A percentile compares a stretch with the other conserved stretches of the same genome.
Evolutionary conservation across 2,888 invertebrate genomes (phyloP).

Genomic region (Mesoligia furuncula): DNA sequence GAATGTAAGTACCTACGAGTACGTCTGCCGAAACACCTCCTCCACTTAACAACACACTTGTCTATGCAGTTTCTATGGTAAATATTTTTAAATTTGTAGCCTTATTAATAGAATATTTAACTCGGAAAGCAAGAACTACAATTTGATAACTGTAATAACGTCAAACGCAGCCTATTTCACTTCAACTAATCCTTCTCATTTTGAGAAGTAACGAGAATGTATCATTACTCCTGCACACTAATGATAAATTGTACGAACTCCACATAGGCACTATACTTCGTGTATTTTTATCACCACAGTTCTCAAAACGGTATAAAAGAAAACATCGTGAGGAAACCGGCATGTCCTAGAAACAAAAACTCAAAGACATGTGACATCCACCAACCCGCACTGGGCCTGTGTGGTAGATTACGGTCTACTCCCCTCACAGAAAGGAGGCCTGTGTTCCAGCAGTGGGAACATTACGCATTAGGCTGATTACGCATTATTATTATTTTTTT

Average conservation of each 20-base stretch:
- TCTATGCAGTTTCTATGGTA: not conserved
- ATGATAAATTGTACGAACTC: not conserved
- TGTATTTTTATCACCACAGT: not conserved
- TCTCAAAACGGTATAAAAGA: not conserved
- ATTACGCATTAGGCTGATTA: no score
- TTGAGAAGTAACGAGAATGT: not conserved
- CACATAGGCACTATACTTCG: not conserved
- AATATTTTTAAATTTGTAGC: not conserved
- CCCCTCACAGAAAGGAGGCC: not conserved
- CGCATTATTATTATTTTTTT: no score
- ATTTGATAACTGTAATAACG: not conserved
- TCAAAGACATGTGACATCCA: not conserved
- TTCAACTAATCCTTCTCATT: not conserved
- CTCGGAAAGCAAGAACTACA: no score
- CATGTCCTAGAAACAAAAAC: not conserved
- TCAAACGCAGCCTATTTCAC: not conserved
- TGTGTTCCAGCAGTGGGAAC: not conserved
- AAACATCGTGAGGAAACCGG: not conserved
- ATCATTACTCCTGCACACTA: not conserved
- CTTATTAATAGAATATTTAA: not conserved
- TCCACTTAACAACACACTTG: slow-evolving; percentile 16
- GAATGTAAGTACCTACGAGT: slow-evolving; percentile 19
- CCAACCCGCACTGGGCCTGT: not conserved
- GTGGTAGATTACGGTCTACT: not conserved
- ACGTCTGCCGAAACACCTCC: slow-evolving; percentile 43